Evolutionary conservation across 2,113 vertebrate species (phyloP).

Genomic region (Barbus barbus): DNA sequence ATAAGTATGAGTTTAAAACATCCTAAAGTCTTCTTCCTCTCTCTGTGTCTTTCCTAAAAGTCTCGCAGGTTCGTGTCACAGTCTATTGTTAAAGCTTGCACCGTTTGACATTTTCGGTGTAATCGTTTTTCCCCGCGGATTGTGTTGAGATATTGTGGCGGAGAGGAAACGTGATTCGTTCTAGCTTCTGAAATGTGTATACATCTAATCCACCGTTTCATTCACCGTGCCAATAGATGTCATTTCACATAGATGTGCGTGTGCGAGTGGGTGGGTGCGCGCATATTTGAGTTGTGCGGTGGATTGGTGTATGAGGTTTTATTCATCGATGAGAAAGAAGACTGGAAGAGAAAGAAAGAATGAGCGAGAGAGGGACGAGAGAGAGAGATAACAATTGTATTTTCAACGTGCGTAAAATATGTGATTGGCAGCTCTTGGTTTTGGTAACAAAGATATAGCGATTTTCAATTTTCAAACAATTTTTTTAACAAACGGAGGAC

Average conservation of each 20-base stretch:
- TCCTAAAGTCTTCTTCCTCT: not conserved
- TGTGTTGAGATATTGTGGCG: constrained; percentile 57
- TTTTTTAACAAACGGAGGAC: not conserved
- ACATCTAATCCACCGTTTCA: constrained; percentile 80
- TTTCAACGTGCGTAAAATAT: not conserved
- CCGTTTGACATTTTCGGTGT: constrained; percentile 67
- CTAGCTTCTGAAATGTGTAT: constrained; percentile 77
- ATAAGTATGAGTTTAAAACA: not conserved
- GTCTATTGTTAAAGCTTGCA: constrained; percentile 51
- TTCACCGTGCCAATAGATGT: constrained; percentile 80
- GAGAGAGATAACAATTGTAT: constrained; percentile 1
- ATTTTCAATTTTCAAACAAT: not conserved
- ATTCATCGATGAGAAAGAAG: constrained; percentile 5
- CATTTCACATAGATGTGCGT: constrained; percentile 73
- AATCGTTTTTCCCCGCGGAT: constrained; percentile 72
- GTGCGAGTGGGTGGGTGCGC: constrained; percentile 23
- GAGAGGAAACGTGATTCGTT: constrained; percentile 86
- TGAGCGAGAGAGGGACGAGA: not conserved
- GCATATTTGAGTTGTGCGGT: constrained; percentile 19
- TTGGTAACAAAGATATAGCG: not conserved
- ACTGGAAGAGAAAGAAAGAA: constrained; percentile 16
- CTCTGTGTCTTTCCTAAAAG: not conserved
- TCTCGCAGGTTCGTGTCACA: constrained; percentile 54
- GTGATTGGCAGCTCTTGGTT: constrained; percentile 10
- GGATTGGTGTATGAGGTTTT: constrained; percentile 58